phyloP scores from a whole-genome alignment of 2,888 invertebrate genomes.

The Drosophila birchii region DNA sequence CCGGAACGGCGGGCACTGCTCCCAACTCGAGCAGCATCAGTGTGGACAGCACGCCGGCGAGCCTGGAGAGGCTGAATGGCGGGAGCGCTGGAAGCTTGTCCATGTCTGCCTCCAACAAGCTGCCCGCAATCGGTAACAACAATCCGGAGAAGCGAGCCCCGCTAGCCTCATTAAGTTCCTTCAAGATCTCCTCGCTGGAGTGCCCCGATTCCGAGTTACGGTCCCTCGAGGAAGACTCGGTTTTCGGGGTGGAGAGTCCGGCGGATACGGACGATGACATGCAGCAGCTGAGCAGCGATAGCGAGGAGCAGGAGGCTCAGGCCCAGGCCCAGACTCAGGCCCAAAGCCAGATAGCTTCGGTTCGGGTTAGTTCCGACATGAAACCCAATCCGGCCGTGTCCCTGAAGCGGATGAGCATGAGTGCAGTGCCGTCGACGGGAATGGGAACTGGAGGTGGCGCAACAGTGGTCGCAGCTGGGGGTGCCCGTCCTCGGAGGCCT shows the following conservation, averaged over 20 bases:
- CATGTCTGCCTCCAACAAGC: constrained; percentile 81
- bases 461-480: constrained; percentile 10
- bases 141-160: constrained; percentile 87
- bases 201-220: constrained; percentile 89
- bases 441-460: constrained; percentile 16
- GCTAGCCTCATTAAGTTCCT: constrained; percentile 92
- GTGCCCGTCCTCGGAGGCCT: constrained; percentile 73
- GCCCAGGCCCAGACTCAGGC: constrained; percentile 13
- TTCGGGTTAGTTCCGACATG: constrained; percentile 9
- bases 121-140: constrained; percentile 81
- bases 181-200: constrained; percentile 89
- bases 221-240: constrained; percentile 92
- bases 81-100: constrained; percentile 65
- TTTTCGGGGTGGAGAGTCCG: constrained; percentile 89
- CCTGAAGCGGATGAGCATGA: constrained; percentile 73
- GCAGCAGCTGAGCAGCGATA: constrained; percentile 93
- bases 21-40: constrained; percentile 81
- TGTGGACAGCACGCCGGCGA: constrained; percentile 80
- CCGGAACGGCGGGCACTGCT: constrained; percentile 65
- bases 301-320: constrained; percentile 86
- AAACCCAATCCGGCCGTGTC: constrained; percentile 43
- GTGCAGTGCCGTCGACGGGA: constrained; percentile 42
- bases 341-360: constrained; percentile 15
- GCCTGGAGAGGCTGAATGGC: constrained; percentile 79
- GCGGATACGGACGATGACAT: constrained; percentile 93